Base-by-base conservation (phyloP, 1,140 invertebrate genomes). In the Oppia nitens region DNA sequence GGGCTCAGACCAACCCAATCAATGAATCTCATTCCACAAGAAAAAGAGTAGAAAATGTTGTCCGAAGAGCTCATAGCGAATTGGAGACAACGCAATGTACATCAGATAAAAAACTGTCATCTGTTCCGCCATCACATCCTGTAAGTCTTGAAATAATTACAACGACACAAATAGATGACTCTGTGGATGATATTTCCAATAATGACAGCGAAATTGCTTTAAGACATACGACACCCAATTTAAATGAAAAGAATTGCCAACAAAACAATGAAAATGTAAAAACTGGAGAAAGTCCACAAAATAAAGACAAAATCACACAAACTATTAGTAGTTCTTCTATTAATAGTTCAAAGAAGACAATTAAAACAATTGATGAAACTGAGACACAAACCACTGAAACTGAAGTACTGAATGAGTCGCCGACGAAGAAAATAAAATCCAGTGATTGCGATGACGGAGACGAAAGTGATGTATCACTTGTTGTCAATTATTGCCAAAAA, bases 131-230 rank as follows among this genome's bases (percentile, higher is more conserved):
- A 24, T 68, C 64, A 14, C 64, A 70, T 64, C 66, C 67, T 25
- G 67, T 68, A 25, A 68, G 68, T 48, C 55, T 68, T 48, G 67
- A 70, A 61, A 59, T 62, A 49, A 68, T 69, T 58, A 62, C 62
- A 27, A 25, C 64, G 17, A 63, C 61, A 52, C 62, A 17, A 40
- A 6, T 9, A 9, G 32, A 40, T 17, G 17, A 40, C 32, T 53
- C 24, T 60, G 60, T 25, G 56, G 60, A 47, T 56, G 48, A 20
- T 59, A 51, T 57, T 59, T 59, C 20, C 11, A 25, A 40, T 40
- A 40, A 40, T 40, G 32, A 40, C 6, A 40, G 32, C 17, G 32
- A 40, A 40, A n/a, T n/a, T n/a, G 32, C 17, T 6, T 40, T 40
- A 17, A 40, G 32, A 40, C 32, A 17, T 9, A 40, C 32, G 6